Evolutionary conservation across 2,113 vertebrate genomes (phyloP).

Genomic region (Antechinus flavipes): DNA sequence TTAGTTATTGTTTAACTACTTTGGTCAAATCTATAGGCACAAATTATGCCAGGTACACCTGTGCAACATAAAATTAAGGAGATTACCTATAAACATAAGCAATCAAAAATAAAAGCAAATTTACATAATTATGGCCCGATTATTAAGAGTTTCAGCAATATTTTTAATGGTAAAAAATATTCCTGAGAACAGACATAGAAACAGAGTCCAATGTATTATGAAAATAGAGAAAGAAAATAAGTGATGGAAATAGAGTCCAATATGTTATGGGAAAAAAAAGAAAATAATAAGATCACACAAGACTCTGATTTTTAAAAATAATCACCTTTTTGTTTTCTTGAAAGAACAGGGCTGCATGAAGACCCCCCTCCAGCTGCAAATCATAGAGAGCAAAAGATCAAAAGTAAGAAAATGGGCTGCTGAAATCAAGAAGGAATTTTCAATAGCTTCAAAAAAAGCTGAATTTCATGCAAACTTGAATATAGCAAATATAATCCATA

Average conservation of each 20-base stretch:
- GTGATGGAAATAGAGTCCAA: background rate
- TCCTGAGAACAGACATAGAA: background rate
- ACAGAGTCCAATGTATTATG: background rate
- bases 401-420: slow-evolving; percentile 77
- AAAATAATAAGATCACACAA: background rate
- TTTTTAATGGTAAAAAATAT: background rate
- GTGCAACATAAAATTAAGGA: background rate
- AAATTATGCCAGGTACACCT: background rate
- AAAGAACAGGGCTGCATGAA: slow-evolving; percentile 96
- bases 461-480: background rate
- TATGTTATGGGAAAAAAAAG: background rate
- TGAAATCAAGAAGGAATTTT: slow-evolving; percentile 75
- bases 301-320: slow-evolving; percentile 78
- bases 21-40: background rate
- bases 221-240: background rate
- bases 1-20: background rate
- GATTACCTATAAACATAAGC: background rate
- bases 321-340: slow-evolving; percentile 99
- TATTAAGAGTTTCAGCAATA: background rate
- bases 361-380: slow-evolving; percentile 95
- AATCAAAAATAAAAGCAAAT: background rate
- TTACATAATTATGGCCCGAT: background rate
- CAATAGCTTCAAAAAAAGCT: slow-evolving; percentile 62
- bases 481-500: background rate
- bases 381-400: slow-evolving; percentile 90